These are phyloP conservation scores for Odobenus rosmarus DNA, from an alignment of 2,113 vertebrate species.

Conservation along the genomic window DNA sequence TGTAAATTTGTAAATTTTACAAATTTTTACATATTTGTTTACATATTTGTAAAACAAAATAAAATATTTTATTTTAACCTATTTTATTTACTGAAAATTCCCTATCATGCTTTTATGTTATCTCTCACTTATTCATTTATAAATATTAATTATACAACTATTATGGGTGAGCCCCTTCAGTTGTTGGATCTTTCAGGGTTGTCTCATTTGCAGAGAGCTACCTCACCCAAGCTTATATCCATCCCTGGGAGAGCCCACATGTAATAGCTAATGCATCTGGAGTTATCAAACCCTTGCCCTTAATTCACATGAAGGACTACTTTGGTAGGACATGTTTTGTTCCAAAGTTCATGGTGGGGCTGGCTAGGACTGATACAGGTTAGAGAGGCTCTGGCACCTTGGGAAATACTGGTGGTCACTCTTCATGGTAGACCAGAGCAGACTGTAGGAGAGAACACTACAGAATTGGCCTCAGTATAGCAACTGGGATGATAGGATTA, in stretches of 20 bases:
- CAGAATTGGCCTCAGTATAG: not conserved
- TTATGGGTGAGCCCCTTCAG: not conserved
- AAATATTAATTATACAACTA: not conserved
- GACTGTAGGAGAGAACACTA: not conserved
- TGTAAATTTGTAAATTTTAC: not conserved
- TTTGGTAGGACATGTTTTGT: not conserved
- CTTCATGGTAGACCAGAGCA: accelerated
- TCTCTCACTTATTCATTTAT: not conserved
- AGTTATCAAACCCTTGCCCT: not conserved
- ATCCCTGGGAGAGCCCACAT: not conserved
- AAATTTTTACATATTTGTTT: no score
- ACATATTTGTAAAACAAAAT: no score
- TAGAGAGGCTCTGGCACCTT: accelerated
- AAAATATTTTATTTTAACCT: not conserved
- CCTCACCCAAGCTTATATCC: accelerated
- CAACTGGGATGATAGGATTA: not conserved
- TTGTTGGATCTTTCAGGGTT: not conserved
- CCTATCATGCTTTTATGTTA: not conserved
- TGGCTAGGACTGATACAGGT: not conserved
- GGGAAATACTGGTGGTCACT: not conserved
- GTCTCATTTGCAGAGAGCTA: not conserved
- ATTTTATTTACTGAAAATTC: not conserved
- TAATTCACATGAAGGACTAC: not conserved
- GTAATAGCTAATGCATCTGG: not conserved
- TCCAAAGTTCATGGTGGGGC: not conserved